Base-by-base conservation (phyloP, 2,888 invertebrate genomes). In the Meliscaeva auricollis region DNA sequence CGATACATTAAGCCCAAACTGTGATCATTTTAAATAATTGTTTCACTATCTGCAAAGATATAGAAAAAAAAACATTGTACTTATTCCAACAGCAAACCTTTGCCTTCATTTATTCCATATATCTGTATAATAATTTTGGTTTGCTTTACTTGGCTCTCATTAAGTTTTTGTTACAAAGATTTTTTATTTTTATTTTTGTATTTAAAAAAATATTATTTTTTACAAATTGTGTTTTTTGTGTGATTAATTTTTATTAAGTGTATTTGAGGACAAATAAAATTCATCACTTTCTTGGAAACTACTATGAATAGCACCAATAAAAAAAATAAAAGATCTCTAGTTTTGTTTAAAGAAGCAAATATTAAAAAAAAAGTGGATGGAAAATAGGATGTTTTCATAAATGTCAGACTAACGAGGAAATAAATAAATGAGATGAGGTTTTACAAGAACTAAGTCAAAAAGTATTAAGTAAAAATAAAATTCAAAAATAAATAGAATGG, bases 161-260 rank as follows among this genome's bases (percentile, higher is more conserved):
- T 60, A 52, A 62, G 22, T 62, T 69, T 54, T 58, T 46, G 13
- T 30, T 58, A 60, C 22, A 58, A 38, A 60, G 60, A 35, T 80
- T 68, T 75, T 26, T 58, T n/a, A n/a, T 38, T 32, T 75, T 46
- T 74, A 58, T n/a, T 30, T 26, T 68, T 75, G 69, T 84, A 66
- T 80, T 84, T 85, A 85, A 85, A 85, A 85, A 85, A 85, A 85
- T 85, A 85, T 83, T 64, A 58, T 84, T 84, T 80, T 76, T 85
- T 85, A 85, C 80, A 85, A 85, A 80, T 64, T 85, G 80, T 85
- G 79, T 74, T 64, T 79, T 78, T 70, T 80, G 48, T 79, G 66
- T 75, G 62, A 50, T 74, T 80, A 75, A 75, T 84, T 44, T 56
- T 72, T 80, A 76, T 62, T 79, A 74, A 80, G 58, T 75, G 70